Evolutionary conservation across 1,140 invertebrate species (phyloP).

Genomic region (Uloborus diversus): DNA sequence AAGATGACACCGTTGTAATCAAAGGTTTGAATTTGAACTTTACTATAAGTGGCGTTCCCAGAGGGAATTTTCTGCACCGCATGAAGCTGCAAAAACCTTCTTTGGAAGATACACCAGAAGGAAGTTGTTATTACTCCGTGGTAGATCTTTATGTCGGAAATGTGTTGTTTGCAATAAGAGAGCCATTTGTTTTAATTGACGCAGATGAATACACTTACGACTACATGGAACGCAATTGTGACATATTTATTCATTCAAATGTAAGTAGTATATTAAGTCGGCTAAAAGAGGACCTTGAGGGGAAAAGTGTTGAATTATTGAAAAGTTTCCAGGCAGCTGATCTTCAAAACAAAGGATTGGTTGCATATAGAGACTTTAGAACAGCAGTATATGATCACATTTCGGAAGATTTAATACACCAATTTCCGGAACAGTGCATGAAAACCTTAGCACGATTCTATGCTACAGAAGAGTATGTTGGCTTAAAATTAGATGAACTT

Average conservation of each 20-base stretch:
- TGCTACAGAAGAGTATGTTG: not conserved
- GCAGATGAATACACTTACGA: conserved; percentile 21
- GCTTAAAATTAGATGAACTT: not conserved
- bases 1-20: conserved; percentile 26
- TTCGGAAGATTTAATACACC: not conserved
- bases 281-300: not conserved
- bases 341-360: not conserved
- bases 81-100: conserved; percentile 2
- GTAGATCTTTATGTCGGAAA: conserved; percentile 4
- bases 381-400: not conserved
- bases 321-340: not conserved
- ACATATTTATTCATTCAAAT: not conserved
- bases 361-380: not conserved
- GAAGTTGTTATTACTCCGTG: not conserved
- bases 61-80: not conserved
- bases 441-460: not conserved
- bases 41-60: too few relatives aligned
- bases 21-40: not conserved
- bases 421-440: conserved; percentile 11
- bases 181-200: not conserved
- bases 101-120: not conserved
- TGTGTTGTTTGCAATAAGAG: not conserved
- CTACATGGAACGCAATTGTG: not conserved
- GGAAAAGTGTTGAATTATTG: not conserved
- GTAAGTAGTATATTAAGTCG: not conserved